These are phyloP conservation scores for Chydorus sphaericus DNA, from an alignment of 2,888 invertebrate species.

Conservation along the genomic window DNA sequence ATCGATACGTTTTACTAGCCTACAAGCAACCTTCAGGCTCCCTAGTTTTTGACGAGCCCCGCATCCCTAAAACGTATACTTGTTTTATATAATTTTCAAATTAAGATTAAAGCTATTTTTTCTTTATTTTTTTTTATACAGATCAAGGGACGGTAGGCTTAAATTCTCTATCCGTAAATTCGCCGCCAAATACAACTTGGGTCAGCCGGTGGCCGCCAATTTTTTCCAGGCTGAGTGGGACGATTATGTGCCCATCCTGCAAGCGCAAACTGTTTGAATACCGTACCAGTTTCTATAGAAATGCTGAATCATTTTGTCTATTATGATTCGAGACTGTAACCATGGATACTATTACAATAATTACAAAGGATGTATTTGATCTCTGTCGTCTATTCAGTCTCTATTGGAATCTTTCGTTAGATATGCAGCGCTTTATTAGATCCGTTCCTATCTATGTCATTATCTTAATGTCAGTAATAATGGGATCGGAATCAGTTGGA, in stretches of 20 bases:
- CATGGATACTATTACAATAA: background rate
- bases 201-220: slow-evolving; percentile 69
- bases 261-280: slow-evolving; percentile 56
- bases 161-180: slow-evolving; percentile 53
- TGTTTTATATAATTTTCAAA: background rate
- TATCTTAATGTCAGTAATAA: no score
- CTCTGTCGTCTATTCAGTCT: background rate
- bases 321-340: background rate
- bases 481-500: no score
- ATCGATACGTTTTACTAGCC: slow-evolving; percentile 35
- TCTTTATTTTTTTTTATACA: no score
- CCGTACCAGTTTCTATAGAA: no score
- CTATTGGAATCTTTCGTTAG: background rate
- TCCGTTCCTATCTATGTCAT: no score
- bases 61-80: slow-evolving; percentile 25
- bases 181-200: slow-evolving; percentile 65
- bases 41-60: slow-evolving; percentile 27
- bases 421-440: no score
- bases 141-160: slow-evolving; percentile 36
- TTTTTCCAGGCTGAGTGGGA: slow-evolving; percentile 78
- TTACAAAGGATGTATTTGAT: background rate
- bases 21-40: slow-evolving; percentile 34
- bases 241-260: slow-evolving; percentile 70
- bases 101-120: background rate
- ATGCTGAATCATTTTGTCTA: no score